These are phyloP conservation scores for Eumacrocentrus americanus DNA, from an alignment of 2,888 invertebrate genomes.

Conservation along the genomic window DNA sequence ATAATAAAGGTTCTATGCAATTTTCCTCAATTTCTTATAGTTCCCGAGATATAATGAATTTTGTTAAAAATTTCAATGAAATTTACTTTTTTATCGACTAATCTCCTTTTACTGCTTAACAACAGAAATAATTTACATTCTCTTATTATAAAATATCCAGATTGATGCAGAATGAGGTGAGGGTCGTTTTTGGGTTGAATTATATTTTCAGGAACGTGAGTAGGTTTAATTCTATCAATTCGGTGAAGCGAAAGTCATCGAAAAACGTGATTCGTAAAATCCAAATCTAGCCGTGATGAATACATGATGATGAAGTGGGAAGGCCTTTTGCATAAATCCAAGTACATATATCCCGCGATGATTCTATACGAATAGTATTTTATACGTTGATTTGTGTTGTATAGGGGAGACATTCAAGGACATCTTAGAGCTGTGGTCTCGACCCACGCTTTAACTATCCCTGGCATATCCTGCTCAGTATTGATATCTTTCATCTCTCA, in stretches of 20 bases:
- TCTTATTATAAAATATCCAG: background rate
- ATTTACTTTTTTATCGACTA: too few relatives aligned
- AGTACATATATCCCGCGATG: background rate
- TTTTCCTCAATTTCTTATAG: too few relatives aligned
- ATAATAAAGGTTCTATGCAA: too few relatives aligned
- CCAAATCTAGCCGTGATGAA: slow-evolving; percentile 5
- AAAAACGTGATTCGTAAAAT: slow-evolving; percentile 1
- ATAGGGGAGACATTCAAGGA: slow-evolving; percentile 8
- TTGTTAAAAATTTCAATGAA: too few relatives aligned
- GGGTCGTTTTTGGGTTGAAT: background rate
- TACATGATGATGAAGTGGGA: background rate
- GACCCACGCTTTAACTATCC: slow-evolving; percentile 1
- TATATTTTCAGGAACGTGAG: background rate
- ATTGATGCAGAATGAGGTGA: background rate
- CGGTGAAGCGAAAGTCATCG: background rate
- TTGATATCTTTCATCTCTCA: slow-evolving; percentile 1
- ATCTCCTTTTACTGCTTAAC: too few relatives aligned
- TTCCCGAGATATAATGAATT: too few relatives aligned
- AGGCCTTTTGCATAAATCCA: slow-evolving; percentile 9
- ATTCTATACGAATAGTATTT: slow-evolving; percentile 2
- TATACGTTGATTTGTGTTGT: background rate
- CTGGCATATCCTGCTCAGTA: slow-evolving; percentile 1
- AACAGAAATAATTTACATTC: too few relatives aligned
- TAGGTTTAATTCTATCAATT: too few relatives aligned
- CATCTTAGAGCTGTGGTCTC: background rate